phyloP scores from a whole-genome alignment of 2,888 invertebrate genomes.

The Stenchaetothrips biformis region DNA sequence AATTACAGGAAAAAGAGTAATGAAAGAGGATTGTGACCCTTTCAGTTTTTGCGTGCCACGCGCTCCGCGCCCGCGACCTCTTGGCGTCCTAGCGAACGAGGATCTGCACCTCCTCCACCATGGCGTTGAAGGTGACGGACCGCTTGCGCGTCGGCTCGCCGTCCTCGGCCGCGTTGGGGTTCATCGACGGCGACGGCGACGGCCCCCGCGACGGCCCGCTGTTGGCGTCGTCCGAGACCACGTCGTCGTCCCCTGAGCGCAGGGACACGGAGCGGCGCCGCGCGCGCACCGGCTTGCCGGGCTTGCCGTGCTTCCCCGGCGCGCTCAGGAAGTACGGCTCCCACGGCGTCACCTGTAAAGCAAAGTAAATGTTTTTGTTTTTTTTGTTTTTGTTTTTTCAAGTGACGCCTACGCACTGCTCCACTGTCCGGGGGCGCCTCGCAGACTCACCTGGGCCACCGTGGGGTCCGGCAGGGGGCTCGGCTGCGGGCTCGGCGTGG shows the following conservation, averaged over 20 bases:
- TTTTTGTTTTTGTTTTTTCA: too few species aligned
- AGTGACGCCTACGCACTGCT: too few species aligned
- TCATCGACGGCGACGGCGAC: neutral
- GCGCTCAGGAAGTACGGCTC: neutral
- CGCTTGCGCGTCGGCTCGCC: neutral
- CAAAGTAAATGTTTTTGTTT: neutral
- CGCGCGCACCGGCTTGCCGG: neutral
- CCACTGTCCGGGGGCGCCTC: too few species aligned
- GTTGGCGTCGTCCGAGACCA: neutral
- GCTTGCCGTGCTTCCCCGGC: neutral
- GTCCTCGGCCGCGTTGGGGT: neutral
- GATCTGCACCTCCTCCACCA: constrained; percentile 20
- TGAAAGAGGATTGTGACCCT: too few species aligned
- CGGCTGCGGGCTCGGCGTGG: too few species aligned
- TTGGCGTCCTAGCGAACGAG: neutral
- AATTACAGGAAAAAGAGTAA: too few species aligned
- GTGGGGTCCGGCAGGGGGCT: too few species aligned
- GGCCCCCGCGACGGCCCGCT: neutral
- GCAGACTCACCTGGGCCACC: too few species aligned
- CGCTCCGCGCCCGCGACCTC: neutral
- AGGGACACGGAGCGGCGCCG: constrained; percentile 14
- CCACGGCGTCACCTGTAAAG: neutral
- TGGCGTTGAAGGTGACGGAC: constrained; percentile 8
- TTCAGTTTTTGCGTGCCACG: too few species aligned
- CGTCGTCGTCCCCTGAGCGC: neutral